These are phyloP conservation scores for Apoda limacodes DNA, from an alignment of 2,888 invertebrate genomes.

Conservation along the genomic window DNA sequence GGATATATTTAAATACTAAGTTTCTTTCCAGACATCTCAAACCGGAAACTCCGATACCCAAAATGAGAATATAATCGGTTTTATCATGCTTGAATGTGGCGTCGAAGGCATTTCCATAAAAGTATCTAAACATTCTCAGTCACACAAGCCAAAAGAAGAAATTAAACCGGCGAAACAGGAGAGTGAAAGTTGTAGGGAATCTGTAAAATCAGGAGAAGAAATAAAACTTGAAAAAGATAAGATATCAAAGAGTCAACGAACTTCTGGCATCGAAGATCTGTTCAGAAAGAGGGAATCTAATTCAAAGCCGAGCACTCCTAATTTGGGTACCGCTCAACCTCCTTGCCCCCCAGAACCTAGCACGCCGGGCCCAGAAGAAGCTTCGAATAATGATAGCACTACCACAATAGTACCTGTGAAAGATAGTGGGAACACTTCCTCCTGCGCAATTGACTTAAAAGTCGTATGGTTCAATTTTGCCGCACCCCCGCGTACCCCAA, in stretches of 20 bases:
- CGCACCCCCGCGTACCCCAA: conserved; percentile 94
- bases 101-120: conserved; percentile 91
- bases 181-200: conserved; percentile 55
- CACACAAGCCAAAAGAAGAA: conserved; percentile 79
- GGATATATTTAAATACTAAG: too few relatives aligned
- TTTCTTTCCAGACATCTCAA: conserved; percentile 35
- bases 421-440: conserved; percentile 82
- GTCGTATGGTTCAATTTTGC: conserved; percentile 98
- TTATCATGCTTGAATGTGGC: conserved; percentile 97
- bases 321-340: conserved; percentile 53
- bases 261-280: conserved; percentile 58
- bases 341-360: conserved; percentile 39
- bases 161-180: conserved; percentile 46
- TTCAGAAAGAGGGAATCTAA: conserved; percentile 67
- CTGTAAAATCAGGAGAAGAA: conserved; percentile 60
- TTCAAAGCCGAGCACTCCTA: conserved; percentile 71
- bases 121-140: conserved; percentile 77
- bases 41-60: conserved; percentile 56
- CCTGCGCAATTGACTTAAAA: conserved; percentile 89
- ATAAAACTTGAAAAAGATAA: conserved; percentile 49
- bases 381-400: conserved; percentile 42
- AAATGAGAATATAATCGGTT: conserved; percentile 80
- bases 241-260: conserved; percentile 33
- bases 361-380: conserved; percentile 46
- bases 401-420: conserved; percentile 62